Conservation (phyloP, 1,140 invertebrate genomes). For the Meloidogyne floridensis region DNA sequence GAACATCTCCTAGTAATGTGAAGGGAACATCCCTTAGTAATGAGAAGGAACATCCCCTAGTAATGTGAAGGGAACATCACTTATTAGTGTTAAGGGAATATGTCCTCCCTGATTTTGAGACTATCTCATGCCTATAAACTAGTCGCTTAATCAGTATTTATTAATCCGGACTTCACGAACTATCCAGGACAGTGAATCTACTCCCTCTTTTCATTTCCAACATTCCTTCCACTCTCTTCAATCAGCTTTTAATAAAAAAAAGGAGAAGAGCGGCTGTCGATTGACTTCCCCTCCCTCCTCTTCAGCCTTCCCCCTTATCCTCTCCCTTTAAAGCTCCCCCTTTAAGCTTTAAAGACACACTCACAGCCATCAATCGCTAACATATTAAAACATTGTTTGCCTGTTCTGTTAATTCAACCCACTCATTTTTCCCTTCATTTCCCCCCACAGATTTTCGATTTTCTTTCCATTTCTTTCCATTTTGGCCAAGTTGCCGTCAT, state of each 20-base stretch:
- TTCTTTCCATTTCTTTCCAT: no score
- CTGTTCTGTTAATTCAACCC: no score
- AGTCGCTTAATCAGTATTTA: background rate
- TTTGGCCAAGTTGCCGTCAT: no score
- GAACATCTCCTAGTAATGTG: no score
- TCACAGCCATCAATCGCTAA: background rate
- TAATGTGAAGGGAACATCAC: no score
- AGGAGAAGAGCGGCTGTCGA: background rate
- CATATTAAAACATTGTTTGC: background rate
- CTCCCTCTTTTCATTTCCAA: slow-evolving; percentile 1
- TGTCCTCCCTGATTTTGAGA: background rate
- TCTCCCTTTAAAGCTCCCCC: background rate
- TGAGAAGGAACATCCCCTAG: no score
- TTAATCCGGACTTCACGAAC: background rate
- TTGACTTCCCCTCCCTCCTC: background rate
- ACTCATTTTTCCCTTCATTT: no score
- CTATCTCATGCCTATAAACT: background rate
- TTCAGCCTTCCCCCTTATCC: background rate
- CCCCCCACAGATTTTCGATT: no score
- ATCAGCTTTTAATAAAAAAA: background rate
- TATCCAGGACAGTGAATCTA: no score
- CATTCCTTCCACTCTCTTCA: background rate
- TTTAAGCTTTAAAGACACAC: background rate
- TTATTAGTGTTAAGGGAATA: no score
- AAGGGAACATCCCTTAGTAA: no score